Conservation (phyloP, 2,113 vertebrate species). For the Aspiorhynchus laticeps region DNA sequence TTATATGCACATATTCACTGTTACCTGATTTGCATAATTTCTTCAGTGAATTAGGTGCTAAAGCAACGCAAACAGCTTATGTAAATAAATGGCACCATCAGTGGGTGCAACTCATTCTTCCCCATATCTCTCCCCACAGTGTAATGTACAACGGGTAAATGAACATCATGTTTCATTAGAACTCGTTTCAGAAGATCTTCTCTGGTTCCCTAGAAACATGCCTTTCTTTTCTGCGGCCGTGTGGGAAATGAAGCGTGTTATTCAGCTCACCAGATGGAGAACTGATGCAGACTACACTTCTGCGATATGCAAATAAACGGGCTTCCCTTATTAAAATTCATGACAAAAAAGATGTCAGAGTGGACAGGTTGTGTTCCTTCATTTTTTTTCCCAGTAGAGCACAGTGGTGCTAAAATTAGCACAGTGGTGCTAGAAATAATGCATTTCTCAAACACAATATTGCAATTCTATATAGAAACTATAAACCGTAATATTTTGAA, state of each 20-base stretch:
- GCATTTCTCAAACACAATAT: neutral
- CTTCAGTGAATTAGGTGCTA: slow-evolving; percentile 2
- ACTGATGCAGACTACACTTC: slow-evolving; percentile 52
- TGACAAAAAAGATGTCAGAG: slow-evolving; percentile 26
- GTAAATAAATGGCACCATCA: neutral
- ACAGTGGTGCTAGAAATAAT: neutral
- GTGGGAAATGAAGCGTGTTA: slow-evolving; percentile 70
- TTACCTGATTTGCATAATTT: neutral
- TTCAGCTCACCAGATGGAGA: slow-evolving; percentile 72
- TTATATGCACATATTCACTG: neutral
- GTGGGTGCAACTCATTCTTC: neutral
- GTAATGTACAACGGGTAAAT: neutral
- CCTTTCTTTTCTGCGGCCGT: slow-evolving; percentile 49
- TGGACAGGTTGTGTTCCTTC: slow-evolving; percentile 33
- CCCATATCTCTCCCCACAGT: neutral
- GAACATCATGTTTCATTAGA: slow-evolving; percentile 31
- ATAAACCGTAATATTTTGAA: neutral
- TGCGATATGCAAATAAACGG: slow-evolving; percentile 67
- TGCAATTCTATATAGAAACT: neutral
- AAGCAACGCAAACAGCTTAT: neutral
- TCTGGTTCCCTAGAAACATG: slow-evolving; percentile 54
- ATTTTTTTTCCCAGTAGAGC: neutral
- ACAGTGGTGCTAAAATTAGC: neutral
- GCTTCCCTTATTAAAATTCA: slow-evolving; percentile 52
- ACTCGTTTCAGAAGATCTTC: slow-evolving; percentile 55